A percentile compares a stretch with the other conserved stretches of the same genome.
Evolutionary conservation across 2,888 invertebrate genomes (phyloP).

Genomic region (Caenorhabditis sp.): DNA sequence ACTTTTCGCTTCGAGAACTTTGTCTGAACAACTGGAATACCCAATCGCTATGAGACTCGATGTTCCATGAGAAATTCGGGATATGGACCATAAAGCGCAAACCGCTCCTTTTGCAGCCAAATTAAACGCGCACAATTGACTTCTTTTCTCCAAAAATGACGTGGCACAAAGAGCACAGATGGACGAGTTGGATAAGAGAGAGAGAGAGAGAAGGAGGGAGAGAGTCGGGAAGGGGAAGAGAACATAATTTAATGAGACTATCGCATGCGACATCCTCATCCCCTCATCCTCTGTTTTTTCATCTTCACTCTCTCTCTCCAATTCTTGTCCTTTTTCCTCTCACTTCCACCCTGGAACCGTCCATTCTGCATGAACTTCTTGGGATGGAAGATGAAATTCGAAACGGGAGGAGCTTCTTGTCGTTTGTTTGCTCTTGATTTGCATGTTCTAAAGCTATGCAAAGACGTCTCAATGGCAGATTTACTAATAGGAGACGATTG

Average conservation of each 20-base stretch:
- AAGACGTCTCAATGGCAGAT: constrained; percentile 22
- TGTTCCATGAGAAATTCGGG: background rate
- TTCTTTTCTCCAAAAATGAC: background rate
- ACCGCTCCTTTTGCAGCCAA: background rate
- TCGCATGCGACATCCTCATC: constrained; percentile 40
- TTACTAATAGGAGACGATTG: constrained; percentile 14
- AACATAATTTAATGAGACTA: constrained; percentile 53
- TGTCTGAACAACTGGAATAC: background rate
- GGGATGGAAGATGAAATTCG: background rate
- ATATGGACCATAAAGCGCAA: constrained; percentile 17
- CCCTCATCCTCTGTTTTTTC: background rate
- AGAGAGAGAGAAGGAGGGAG: constrained; percentile 11
- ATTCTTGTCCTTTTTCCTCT: background rate
- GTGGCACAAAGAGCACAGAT: constrained; percentile 7
- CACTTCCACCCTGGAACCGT: background rate
- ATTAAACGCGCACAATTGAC: constrained; percentile 31
- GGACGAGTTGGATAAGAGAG: constrained; percentile 7
- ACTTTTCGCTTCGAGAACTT: too few species aligned
- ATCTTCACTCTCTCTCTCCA: background rate
- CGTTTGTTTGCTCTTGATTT: constrained; percentile 34
- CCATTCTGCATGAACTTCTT: background rate
- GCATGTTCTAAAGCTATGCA: constrained; percentile 11
- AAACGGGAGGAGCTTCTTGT: constrained; percentile 5
- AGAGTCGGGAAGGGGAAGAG: constrained; percentile 2
- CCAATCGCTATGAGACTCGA: background rate